A percentile compares a stretch with the other conserved stretches of the same genome.
Conservation (phyloP, 2,797 vertebrate species). For the Arnoldichthys spilopterus region DNA sequence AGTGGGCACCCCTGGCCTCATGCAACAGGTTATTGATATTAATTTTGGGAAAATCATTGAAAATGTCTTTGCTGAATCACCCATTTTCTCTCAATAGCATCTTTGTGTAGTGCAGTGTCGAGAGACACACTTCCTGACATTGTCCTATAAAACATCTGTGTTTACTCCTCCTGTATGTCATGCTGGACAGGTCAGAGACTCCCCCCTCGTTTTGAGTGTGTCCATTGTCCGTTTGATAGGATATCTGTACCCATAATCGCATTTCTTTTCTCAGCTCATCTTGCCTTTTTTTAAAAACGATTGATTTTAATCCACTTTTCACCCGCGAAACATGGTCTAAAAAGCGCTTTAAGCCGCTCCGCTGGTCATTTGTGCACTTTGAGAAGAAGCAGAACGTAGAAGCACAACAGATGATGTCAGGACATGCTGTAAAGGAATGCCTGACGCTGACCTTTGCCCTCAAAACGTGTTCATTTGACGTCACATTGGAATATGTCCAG, state of each 20-base stretch:
- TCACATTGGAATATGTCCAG: slow-evolving; percentile 21
- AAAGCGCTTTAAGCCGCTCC: slow-evolving; percentile 60
- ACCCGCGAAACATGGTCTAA: slow-evolving; percentile 59
- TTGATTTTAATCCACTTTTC: slow-evolving; percentile 1
- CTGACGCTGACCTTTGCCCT: slow-evolving; percentile 21
- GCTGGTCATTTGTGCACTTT: slow-evolving; percentile 67
- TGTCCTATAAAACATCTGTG: too few species aligned
- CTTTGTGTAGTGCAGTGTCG: background rate
- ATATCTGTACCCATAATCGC: slow-evolving; percentile 3
- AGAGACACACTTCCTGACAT: background rate
- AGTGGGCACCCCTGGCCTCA: too few species aligned
- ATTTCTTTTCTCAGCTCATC: slow-evolving; percentile 13
- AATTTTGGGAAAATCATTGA: background rate
- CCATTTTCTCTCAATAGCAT: background rate
- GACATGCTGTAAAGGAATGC: slow-evolving; percentile 33
- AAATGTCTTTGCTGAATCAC: background rate
- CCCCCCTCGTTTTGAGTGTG: background rate
- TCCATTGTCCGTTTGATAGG: slow-evolving; percentile 1
- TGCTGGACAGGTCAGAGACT: slow-evolving; percentile 7
- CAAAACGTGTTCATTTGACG: slow-evolving; percentile 17
- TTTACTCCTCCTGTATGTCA: background rate
- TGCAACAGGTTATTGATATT: background rate
- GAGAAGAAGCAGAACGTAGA: slow-evolving; percentile 40
- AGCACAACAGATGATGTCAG: slow-evolving; percentile 45
- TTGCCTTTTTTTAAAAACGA: background rate